phyloP scores from a whole-genome alignment of 1,140 invertebrate genomes.

The Macrosteles quadrilineatus region DNA sequence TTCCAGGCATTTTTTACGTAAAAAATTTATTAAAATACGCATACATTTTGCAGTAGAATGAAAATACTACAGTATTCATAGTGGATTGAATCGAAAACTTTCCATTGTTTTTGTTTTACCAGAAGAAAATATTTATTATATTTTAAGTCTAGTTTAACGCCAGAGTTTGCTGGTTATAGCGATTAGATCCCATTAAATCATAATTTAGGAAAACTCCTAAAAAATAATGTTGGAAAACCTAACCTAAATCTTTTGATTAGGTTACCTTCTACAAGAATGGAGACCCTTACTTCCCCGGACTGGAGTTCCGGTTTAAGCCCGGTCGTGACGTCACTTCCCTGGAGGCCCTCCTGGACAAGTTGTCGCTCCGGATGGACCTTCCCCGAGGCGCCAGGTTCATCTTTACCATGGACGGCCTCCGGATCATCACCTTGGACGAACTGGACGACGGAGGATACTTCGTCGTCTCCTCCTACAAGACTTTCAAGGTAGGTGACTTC shows the following conservation, averaged over 20 bases:
- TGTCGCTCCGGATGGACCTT: conserved; percentile 78
- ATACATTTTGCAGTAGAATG: too few species aligned
- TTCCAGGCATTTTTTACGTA: too few species aligned
- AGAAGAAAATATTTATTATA: too few species aligned
- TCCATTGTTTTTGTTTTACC: too few species aligned
- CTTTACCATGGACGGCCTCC: conserved; percentile 86
- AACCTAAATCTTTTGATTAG: conserved; percentile 47
- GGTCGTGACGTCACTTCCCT: conserved; percentile 83
- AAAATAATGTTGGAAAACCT: too few species aligned
- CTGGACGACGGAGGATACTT: conserved; percentile 88
- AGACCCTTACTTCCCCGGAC: conserved; percentile 85
- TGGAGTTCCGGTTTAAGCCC: conserved; percentile 86
- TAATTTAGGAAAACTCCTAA: too few species aligned
- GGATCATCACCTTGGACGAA: conserved; percentile 81
- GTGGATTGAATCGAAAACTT: too few species aligned
- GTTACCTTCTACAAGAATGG: conserved; percentile 94
- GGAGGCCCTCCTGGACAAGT: conserved; percentile 81
- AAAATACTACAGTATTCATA: too few species aligned
- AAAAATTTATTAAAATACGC: too few species aligned
- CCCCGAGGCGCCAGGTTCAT: conserved; percentile 84
- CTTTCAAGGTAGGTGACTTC: conserved; percentile 73
- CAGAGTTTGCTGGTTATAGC: too few species aligned
- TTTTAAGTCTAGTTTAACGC: too few species aligned
- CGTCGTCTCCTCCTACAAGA: conserved; percentile 87
- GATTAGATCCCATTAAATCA: too few species aligned